Percentiles rank a stretch among this genome's conserved stretches.
phyloP scores from a whole-genome alignment of 2,797 vertebrate genomes.

The Margarornis squamiger region DNA sequence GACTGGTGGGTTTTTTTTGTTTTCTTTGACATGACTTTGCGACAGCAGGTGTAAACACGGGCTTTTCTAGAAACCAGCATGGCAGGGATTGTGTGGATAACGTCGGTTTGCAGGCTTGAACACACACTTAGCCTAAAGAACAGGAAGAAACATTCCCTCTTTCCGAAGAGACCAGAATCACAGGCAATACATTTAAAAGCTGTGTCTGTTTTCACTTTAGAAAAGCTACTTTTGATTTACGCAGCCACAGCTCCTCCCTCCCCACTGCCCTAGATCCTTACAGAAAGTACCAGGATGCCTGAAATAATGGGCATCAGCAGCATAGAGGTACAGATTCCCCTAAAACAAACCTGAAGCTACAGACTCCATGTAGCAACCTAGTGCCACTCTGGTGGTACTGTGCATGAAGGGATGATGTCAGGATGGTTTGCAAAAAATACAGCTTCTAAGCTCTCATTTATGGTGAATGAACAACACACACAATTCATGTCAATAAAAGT shows the following conservation, averaged over 20 bases:
- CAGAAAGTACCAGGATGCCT: neutral
- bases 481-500: neutral
- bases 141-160: neutral
- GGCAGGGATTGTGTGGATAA: neutral
- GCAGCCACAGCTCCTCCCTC: accelerated
- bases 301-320: neutral
- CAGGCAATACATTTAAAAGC: neutral
- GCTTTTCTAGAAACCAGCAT: neutral
- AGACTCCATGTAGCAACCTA: neutral
- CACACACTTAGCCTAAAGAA: neutral
- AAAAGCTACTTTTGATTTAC: neutral
- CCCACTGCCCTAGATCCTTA: neutral
- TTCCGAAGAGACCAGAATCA: neutral
- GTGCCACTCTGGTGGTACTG: neutral
- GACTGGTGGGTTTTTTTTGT: no score
- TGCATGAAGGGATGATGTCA: neutral
- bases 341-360: neutral
- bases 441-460: neutral
- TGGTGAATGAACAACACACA: neutral
- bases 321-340: neutral
- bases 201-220: neutral
- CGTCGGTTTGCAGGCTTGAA: neutral
- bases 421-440: neutral
- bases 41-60: neutral
- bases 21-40: neutral